Evolutionary conservation across 1,140 invertebrate species (phyloP).

Genomic region (Archivesica marissinica): DNA sequence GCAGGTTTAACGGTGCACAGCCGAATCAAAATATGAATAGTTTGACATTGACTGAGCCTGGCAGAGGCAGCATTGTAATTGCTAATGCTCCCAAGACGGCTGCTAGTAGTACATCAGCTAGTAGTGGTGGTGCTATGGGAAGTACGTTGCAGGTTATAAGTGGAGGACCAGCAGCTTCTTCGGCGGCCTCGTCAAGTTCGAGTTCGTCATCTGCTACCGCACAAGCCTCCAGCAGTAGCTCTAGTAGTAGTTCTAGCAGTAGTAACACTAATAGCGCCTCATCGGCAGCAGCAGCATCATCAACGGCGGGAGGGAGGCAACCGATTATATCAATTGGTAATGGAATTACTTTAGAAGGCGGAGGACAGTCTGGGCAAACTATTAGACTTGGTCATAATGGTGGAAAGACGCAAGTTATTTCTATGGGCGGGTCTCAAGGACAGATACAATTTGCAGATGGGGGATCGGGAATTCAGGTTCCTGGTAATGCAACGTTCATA

Average conservation of each 20-base stretch:
- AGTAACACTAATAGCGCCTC: no score
- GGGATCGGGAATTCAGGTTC: slow-evolving; percentile 1
- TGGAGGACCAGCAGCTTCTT: not conserved
- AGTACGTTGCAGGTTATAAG: not conserved
- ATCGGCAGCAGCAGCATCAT: not conserved
- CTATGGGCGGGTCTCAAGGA: not conserved
- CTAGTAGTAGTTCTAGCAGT: not conserved
- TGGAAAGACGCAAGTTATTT: not conserved
- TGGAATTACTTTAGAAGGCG: slow-evolving; percentile 16
- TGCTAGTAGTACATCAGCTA: not conserved
- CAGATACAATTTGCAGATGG: not conserved
- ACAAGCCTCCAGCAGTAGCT: not conserved
- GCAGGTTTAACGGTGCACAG: not conserved
- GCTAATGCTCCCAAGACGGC: not conserved
- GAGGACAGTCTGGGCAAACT: not conserved
- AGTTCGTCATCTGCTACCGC: not conserved
- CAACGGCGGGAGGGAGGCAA: not conserved
- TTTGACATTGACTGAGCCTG: not conserved
- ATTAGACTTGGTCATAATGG: slow-evolving; percentile 5
- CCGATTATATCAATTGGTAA: not conserved
- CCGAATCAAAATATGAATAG: not conserved
- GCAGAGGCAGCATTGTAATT: slow-evolving; percentile 18
- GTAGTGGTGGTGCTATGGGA: not conserved
- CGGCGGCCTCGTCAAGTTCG: not conserved
- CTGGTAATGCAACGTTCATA: slow-evolving; percentile 44